These are phyloP conservation scores for Dermochelys coriacea DNA, from an alignment of 2,797 vertebrate species.

Conservation along the genomic window DNA sequence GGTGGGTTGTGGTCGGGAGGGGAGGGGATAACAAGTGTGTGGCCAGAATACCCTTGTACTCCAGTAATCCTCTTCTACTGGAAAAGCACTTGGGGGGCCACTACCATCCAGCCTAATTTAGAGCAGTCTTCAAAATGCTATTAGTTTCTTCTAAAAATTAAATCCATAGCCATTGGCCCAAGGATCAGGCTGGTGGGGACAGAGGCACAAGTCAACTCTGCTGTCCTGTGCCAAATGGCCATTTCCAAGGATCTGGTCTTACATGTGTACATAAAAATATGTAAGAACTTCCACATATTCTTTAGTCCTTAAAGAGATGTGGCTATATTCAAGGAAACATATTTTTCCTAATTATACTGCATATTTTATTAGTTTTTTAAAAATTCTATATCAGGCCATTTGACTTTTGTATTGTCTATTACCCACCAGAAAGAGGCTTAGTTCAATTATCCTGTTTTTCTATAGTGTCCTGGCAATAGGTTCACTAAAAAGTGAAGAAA, in stretches of 20 bases:
- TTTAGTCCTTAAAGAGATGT: background rate
- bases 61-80: background rate
- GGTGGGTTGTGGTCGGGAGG: background rate
- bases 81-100: background rate
- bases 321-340: background rate
- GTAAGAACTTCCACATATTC: background rate
- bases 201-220: background rate
- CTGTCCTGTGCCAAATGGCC: accelerated
- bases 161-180: too few species aligned
- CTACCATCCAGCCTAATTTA: background rate
- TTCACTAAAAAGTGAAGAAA: background rate
- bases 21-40: background rate
- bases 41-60: background rate
- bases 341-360: background rate
- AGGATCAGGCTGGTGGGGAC: background rate
- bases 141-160: background rate
- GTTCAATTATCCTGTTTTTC: background rate
- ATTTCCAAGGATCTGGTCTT: background rate
- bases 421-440: background rate
- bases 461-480: background rate
- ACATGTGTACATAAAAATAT: background rate
- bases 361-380: background rate
- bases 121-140: background rate
- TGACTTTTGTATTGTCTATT: background rate
- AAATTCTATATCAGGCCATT: background rate